Base-by-base conservation (phyloP, 92 coral and sea anemone species). In the Palythoa heliodiscus region DNA sequence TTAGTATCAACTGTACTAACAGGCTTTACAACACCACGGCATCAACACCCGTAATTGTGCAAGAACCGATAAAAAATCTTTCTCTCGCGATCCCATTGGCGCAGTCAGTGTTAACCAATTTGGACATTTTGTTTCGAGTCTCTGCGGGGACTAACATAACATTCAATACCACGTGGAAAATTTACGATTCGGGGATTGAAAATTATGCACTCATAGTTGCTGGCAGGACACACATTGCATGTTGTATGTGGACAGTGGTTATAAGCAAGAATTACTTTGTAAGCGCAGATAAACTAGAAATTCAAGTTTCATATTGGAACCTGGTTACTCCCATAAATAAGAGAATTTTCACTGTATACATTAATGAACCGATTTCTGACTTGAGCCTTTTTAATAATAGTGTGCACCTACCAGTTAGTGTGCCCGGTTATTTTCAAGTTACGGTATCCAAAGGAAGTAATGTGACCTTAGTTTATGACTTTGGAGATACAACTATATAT, bases 401-500 rank as follows among this genome's bases (percentile, higher is more conserved):
- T 29, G 52, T 63, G 4, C 89, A 83, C 70, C 60, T 85, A 63
- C 55, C 86, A 52, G 96, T 91, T n/a, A 86, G 88, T 25, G 72
- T 76, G 35, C 70, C 83, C 9, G 83, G 82, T 23, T 9, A 84
- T 15, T 72, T 87, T 11, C 48, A 77, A 19, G 92, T 82, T 37
- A 83, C 87, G 39, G 82, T 88, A 20, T 86, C 79, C 61, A 79
- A 83, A 20, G 95, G 95, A 77, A 90, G 93, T 22, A 91, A 92
- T 50, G 93, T 91, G 50, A 91, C 96, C 3, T 37, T 95, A n/a
- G 37, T n/a, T 7, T 95, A 91, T 90, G 88, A 93, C 54, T 95
- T 95, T 75, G 82, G 80, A 23, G 92, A 93, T 86, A 90, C 89
- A 7, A 73, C 10, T 67, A 85, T 20, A 63, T 82, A 75, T 16